Conservation (phyloP, 2,888 invertebrate genomes). For the Drosophila prostipennis region DNA sequence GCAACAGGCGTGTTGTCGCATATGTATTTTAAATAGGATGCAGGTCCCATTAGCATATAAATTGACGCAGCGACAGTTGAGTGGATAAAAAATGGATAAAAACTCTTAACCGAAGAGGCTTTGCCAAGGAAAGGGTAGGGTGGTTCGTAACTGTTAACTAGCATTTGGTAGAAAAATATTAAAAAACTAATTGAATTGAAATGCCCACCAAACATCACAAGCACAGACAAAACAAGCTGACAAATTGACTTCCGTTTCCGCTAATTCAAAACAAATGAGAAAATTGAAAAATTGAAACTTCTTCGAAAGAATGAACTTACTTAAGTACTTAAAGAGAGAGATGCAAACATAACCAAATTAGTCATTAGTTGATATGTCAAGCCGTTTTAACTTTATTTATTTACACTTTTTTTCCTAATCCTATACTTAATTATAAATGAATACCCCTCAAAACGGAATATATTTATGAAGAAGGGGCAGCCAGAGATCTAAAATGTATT, state of each 20-base stretch:
- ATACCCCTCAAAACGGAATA: constrained; percentile 15
- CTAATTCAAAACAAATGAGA: constrained; percentile 26
- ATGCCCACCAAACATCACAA: constrained; percentile 9
- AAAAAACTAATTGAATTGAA: constrained; percentile 23
- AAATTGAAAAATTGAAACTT: constrained; percentile 20
- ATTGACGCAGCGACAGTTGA: constrained; percentile 62
- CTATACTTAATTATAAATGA: constrained; percentile 57
- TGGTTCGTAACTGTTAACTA: constrained; percentile 36
- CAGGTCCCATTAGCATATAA: constrained; percentile 73
- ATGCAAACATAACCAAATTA: constrained; percentile 76
- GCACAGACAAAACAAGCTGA: constrained; percentile 54
- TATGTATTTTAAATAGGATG: constrained; percentile 74
- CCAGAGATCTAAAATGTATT: constrained; percentile 18
- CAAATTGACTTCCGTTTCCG: constrained; percentile 78
- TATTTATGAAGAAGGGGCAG: constrained; percentile 11
- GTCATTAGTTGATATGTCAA: constrained; percentile 74
- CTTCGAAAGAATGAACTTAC: constrained; percentile 21
- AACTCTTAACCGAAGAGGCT: constrained; percentile 3
- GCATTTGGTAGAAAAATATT: constrained; percentile 50
- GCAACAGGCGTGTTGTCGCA: constrained; percentile 47
- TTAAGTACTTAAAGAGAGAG: constrained; percentile 61
- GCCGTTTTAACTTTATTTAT: constrained; percentile 58
- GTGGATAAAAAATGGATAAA: constrained; percentile 39
- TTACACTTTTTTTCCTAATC: constrained; percentile 48
- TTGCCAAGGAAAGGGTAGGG: no score